Conservation (phyloP, 2,888 invertebrate genomes). For the Melipona bicolor region DNA sequence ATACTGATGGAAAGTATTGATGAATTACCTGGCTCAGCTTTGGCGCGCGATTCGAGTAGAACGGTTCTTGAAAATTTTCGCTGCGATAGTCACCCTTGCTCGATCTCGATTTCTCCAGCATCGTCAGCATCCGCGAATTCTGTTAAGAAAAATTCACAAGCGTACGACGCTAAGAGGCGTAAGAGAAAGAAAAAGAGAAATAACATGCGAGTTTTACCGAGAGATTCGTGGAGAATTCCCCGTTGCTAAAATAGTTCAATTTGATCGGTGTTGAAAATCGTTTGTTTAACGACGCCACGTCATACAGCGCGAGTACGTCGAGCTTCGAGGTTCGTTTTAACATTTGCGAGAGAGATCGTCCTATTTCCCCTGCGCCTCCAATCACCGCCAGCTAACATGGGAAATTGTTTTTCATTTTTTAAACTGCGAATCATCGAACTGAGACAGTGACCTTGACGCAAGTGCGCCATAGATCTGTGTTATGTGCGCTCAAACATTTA, state of each 20-base stretch:
- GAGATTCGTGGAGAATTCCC: neutral
- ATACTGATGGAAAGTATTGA: neutral
- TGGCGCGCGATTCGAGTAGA: neutral
- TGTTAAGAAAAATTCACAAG: neutral
- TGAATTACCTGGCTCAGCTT: conserved; percentile 6
- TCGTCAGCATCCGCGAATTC: conserved; percentile 42
- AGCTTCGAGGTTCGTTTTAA: conserved; percentile 37
- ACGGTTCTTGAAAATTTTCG: neutral
- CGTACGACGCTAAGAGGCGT: rapidly evolving
- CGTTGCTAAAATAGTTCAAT: conserved; percentile 3
- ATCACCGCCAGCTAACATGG: conserved; percentile 40
- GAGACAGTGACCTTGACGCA: neutral
- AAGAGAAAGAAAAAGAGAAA: rapidly evolving
- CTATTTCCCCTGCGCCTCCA: conserved; percentile 36
- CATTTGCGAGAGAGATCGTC: conserved; percentile 41
- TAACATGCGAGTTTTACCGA: conserved; percentile 19
- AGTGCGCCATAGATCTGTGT: too few relatives aligned
- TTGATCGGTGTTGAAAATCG: neutral
- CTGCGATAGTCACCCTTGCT: neutral
- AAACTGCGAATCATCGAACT: rapidly evolving
- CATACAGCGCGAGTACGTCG: conserved; percentile 43
- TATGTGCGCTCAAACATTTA: neutral
- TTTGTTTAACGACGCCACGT: conserved; percentile 38
- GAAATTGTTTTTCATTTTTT: neutral
- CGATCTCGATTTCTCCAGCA: conserved; percentile 24